Conservation (phyloP, 1,140 invertebrate genomes). For the Microplitis mediator region DNA sequence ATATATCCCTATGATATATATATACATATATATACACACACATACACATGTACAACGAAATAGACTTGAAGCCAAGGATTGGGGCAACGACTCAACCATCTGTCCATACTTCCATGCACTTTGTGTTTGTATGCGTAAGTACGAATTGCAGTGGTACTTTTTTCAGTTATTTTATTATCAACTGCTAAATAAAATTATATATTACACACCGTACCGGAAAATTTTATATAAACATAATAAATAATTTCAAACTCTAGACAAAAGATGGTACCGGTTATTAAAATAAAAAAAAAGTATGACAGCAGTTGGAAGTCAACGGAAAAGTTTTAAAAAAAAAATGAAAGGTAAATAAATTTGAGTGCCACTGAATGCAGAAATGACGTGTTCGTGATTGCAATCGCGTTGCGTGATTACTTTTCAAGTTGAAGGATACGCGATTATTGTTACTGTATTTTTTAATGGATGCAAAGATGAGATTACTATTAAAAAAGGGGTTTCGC, state of each 20-base stretch:
- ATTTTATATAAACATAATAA: neutral
- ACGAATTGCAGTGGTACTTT: neutral
- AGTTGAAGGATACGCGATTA: neutral
- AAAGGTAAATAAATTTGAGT: neutral
- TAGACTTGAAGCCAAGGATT: conserved; percentile 15
- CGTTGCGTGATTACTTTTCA: neutral
- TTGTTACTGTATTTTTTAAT: neutral
- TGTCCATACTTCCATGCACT: conserved; percentile 10
- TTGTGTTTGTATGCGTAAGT: neutral
- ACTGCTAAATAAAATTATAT: neutral
- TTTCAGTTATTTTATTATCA: neutral
- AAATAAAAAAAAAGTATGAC: too few species aligned
- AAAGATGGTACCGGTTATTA: too few species aligned
- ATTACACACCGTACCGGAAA: too few species aligned
- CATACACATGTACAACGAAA: conserved; percentile 1
- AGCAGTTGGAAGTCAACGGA: too few species aligned
- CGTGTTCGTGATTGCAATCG: conserved; percentile 8
- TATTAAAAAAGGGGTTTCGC: too few species aligned
- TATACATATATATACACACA: conserved; percentile 4
- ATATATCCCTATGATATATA: neutral
- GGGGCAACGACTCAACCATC: conserved; percentile 23
- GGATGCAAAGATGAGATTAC: neutral
- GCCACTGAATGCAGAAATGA: conserved; percentile 2
- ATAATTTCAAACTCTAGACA: too few species aligned
- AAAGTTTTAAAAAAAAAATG: neutral